Base-by-base conservation (phyloP, 2,113 vertebrate genomes). In the Oxyruncus cristatus region DNA sequence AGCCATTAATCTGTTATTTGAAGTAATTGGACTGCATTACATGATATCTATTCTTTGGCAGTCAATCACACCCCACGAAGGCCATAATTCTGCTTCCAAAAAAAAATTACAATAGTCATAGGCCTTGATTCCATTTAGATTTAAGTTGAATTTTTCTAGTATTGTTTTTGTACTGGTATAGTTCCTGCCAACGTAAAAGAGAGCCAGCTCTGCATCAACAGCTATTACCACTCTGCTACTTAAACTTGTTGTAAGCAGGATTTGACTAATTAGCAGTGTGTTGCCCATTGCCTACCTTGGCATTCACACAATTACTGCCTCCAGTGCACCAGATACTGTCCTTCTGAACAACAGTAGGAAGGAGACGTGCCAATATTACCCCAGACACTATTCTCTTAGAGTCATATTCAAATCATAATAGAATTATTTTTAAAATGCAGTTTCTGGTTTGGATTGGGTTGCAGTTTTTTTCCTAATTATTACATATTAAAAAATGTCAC, bases 1-100 rank as follows among this genome's bases (percentile, higher is more conserved):
- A 75, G 70, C 41, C 76, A 95, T 94, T 93, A 93, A 89, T 75
- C 93, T 78, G 56, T 84, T 91, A 89, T 84, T 95, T 65, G 65
- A 74, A 84, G 76, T 81, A 86, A 95, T 12, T 92, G 70, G 44
- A 46, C 92, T 52, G 76, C 53, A 89, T 59, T 81, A 62, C 15
- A 76, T 56, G 88, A 20, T 52, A 71, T 35, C 70, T 56, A 35
- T 44, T 92, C 91, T 91, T 88, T 78, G 73, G 44, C 89, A 73
- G 75, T 39, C 94, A 76, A 6, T 93, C 76, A 79, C 76, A 79
- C 33, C 37, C 42, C 3, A 4, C 15, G 32, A 89, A 92, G 23
- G 58, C 49, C 2, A 2, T 87, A 67, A 94, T 92, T 89, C 84
- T 86, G 47, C 76, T 71, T 88, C 83, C 23, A 72, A 10, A 44